Evolutionary conservation across 2,797 vertebrate species (phyloP).

Genomic region (Myiotriccus ornatus): DNA sequence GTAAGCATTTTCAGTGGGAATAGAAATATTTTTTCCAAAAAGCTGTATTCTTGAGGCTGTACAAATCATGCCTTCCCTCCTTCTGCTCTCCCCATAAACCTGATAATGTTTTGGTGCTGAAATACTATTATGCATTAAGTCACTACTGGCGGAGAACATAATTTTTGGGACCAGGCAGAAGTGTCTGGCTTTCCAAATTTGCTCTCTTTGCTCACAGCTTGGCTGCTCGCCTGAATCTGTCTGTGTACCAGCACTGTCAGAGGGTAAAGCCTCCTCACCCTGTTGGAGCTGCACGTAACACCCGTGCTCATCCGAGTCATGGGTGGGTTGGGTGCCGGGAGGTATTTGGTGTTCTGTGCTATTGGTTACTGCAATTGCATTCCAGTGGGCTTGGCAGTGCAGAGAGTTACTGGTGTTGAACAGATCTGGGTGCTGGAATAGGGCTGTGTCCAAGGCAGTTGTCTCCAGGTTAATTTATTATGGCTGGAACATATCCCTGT

Average conservation of each 20-base stretch:
- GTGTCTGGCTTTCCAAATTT: not conserved
- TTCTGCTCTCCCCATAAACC: not conserved
- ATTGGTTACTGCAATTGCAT: rapidly evolving
- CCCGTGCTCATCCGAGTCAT: rapidly evolving
- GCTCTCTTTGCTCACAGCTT: not conserved
- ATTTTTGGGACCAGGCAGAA: not conserved
- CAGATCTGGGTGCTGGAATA: not conserved
- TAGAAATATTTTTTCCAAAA: not conserved
- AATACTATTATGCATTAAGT: not conserved
- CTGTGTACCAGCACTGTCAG: rapidly evolving
- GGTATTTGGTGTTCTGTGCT: not conserved
- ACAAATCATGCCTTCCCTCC: not conserved
- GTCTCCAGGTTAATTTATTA: not conserved
- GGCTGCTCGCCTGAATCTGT: not conserved
- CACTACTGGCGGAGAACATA: rapidly evolving
- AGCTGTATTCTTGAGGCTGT: not conserved
- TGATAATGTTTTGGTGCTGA: rapidly evolving
- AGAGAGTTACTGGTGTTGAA: not conserved
- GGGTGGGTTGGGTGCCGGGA: not conserved
- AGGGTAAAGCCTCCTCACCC: not conserved
- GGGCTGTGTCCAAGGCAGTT: not conserved
- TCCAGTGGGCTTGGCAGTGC: not conserved
- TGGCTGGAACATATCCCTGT: rapidly evolving
- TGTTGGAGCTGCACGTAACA: rapidly evolving
- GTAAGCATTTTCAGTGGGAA: not conserved